These are phyloP conservation scores for Phalacrocorax brasilianus DNA, from an alignment of 2,113 vertebrate genomes.

Conservation along the genomic window DNA sequence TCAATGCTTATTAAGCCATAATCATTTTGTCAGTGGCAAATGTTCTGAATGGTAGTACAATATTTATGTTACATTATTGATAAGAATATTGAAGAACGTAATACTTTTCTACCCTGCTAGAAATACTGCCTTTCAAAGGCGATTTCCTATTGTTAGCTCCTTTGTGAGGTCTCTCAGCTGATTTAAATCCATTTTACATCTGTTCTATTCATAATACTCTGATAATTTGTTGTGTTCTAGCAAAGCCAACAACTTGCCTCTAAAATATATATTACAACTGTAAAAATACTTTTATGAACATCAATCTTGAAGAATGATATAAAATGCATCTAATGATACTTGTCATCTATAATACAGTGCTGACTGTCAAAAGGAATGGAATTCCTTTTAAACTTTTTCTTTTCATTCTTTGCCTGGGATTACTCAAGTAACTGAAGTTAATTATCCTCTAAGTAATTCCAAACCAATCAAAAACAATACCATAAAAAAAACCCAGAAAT, in stretches of 20 bases:
- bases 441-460: neutral
- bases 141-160: neutral
- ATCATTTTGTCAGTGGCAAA: constrained; percentile 22
- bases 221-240: neutral
- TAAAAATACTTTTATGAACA: neutral
- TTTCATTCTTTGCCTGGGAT: neutral
- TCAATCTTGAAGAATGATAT: neutral
- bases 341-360: neutral
- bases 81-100: constrained; percentile 5
- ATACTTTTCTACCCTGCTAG: neutral
- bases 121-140: neutral
- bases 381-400: neutral
- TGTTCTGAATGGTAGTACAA: neutral
- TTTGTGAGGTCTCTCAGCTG: neutral
- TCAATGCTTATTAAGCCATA: constrained; percentile 22
- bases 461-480: neutral
- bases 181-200: neutral
- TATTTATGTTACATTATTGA: constrained; percentile 47
- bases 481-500: neutral
- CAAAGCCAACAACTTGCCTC: neutral
- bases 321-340: neutral
- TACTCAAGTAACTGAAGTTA: neutral
- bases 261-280: neutral
- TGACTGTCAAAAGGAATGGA: neutral
- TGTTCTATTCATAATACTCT: neutral